Conservation (phyloP, 1,140 invertebrate species). For the Liolophura sinensis region DNA sequence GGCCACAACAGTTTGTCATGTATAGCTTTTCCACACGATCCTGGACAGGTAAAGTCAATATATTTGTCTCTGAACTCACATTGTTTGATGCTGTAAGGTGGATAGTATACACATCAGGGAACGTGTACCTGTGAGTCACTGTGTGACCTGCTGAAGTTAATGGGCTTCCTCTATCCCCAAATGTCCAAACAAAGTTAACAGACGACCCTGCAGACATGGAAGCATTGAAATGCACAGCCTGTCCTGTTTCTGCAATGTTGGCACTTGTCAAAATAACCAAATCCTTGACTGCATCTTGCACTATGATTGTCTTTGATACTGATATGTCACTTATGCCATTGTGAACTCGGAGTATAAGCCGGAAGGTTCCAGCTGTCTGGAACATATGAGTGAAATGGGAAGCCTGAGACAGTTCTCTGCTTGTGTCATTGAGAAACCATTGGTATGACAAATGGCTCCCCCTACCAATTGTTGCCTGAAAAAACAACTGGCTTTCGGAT, state of each 20-base stretch:
- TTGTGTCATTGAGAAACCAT: too few relatives aligned
- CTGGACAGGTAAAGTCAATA: slow-evolving; percentile 18
- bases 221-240: slow-evolving; percentile 16
- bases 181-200: slow-evolving; percentile 17
- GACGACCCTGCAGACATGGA: slow-evolving; percentile 15
- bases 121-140: slow-evolving; percentile 15
- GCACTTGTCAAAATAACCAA: slow-evolving; percentile 9
- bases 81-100: slow-evolving; percentile 28
- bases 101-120: slow-evolving; percentile 17
- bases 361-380: too few relatives aligned
- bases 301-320: slow-evolving; percentile 14
- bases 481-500: too few relatives aligned
- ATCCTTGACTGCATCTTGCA: slow-evolving; percentile 24
- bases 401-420: too few relatives aligned
- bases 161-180: slow-evolving; percentile 8
- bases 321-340: slow-evolving; percentile 2
- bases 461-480: too few relatives aligned
- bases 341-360: too few relatives aligned
- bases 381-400: too few relatives aligned
- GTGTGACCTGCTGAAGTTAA: neutral
- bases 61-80: slow-evolving; percentile 18
- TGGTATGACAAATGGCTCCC: too few relatives aligned
- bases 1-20: slow-evolving; percentile 21
- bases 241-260: neutral
- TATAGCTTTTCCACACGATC: slow-evolving; percentile 23